Base-by-base conservation (phyloP, 2,888 invertebrate species). In the Lepeophtheirus nordmannii region DNA sequence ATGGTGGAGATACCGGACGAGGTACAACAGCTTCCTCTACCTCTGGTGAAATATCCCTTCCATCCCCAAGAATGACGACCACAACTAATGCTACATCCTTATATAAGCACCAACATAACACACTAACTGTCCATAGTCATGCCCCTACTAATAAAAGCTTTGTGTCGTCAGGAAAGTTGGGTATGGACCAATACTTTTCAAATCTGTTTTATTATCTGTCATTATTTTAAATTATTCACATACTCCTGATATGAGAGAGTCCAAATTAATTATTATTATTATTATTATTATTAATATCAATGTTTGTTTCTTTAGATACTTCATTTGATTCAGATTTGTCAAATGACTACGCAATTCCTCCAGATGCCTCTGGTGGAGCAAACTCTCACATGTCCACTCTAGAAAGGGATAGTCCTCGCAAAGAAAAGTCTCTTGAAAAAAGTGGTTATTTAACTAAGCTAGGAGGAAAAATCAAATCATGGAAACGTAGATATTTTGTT, bases 401-500 rank as follows among this genome's bases (percentile, higher is more conserved):
- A 11, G 23, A 20, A 20, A 57, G 57, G 14, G 57, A 57, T 20
- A 57, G 57, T 57, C 57, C 57, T 22, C 20, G 57, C 22, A 8
- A 14, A 57, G 70, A 70, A 56, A 68, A 68, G 40, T 69, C 86
- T 1, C 75, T 93, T 62, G 94, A 94, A 75, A 93, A 93, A 77
- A 83, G 81, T 71, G 92, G 92, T 0, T 90, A 89, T 73, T 80
- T 92, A 57, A 89, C 89, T 57, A 89, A 89, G 75, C 79, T 89
- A 70, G 93, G 94, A 22, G 96, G 96, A 23, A 92, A 94, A 75
- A 80, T 96, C 30, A 96, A 94, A 78, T 94, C 93, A 0, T 93
- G 96, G 93, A 82, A 92, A 72, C 88, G 93, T 73, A 81, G 94
- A 72, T 97, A 92, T 89, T 96, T 96, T 74, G 90, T 94, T 3